Conservation (phyloP, 2,888 invertebrate genomes). For the Drosophila nr. fundita region DNA sequence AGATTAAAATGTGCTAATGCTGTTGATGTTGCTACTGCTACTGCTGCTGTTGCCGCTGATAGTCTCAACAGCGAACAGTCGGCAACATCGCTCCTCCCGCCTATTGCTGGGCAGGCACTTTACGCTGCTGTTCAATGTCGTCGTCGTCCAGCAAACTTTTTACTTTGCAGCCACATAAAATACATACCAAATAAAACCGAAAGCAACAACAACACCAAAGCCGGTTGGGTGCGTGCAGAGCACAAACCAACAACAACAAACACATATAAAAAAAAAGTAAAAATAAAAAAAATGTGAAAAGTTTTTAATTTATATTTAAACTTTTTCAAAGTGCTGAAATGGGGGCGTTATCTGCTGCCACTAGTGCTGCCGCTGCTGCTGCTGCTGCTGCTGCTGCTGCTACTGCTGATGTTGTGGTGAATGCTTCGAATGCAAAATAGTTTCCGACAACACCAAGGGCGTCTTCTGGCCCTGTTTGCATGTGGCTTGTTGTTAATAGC, state of each 20-base stretch:
- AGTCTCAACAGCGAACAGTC: conserved; percentile 37
- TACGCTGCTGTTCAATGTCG: conserved; percentile 64
- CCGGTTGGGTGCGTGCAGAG: conserved; percentile 20
- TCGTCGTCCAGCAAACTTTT: conserved; percentile 76
- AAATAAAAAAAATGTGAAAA: conserved; percentile 79
- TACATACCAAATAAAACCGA: conserved; percentile 62
- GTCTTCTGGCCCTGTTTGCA: conserved; percentile 41
- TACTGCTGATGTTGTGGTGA: conserved; percentile 40
- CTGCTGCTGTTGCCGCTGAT: conserved; percentile 6
- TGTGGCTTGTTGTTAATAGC: conserved; percentile 58
- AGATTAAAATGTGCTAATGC: conserved; percentile 59
- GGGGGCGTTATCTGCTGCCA: conserved; percentile 68
- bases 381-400: conserved; percentile 31
- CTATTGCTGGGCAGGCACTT: neutral
- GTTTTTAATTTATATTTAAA: conserved; percentile 85
- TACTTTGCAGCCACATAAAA: conserved; percentile 76
- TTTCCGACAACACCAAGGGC: conserved; percentile 60
- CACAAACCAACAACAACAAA: neutral
- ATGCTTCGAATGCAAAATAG: conserved; percentile 73
- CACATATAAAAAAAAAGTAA: neutral
- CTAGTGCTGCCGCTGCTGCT: conserved; percentile 26
- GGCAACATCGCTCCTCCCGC: conserved; percentile 17
- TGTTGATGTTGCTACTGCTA: conserved; percentile 24
- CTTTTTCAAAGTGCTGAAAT: conserved; percentile 82
- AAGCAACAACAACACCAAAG: conserved; percentile 37